Percentiles rank a stretch among this genome's conserved stretches.
Conservation (phyloP, 2,797 vertebrate genomes). For the Cryptoblepharus egeriae region DNA sequence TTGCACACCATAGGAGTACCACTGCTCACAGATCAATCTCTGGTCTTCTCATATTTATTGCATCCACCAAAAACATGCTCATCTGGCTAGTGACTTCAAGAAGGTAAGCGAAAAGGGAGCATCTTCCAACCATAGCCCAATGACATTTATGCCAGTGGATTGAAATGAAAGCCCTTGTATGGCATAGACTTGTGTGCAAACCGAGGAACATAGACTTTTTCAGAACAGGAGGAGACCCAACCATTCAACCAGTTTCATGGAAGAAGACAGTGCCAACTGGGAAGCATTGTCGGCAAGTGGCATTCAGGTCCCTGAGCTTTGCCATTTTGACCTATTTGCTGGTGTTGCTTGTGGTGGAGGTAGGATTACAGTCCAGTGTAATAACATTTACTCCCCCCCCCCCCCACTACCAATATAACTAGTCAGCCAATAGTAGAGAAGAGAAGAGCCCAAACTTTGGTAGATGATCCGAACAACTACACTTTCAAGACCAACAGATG, state of each 20-base stretch:
- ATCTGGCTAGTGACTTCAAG: conserved; percentile 9
- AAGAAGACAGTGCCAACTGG: background rate
- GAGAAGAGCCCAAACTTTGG: background rate
- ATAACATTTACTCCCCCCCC: background rate
- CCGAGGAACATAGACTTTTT: background rate
- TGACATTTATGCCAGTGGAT: background rate
- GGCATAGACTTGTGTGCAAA: background rate
- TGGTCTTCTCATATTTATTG: background rate
- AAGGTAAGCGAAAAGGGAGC: background rate
- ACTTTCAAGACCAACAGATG: background rate
- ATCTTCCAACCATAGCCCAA: background rate
- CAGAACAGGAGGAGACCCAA: background rate
- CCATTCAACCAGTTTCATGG: background rate
- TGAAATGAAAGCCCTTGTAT: background rate
- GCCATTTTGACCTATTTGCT: background rate
- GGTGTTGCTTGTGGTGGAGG: background rate
- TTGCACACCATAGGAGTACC: background rate
- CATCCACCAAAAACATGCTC: conserved; percentile 24
- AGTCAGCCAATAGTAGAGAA: background rate
- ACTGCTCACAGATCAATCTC: background rate
- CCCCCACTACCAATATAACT: background rate
- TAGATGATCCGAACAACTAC: no score
- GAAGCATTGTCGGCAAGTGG: background rate
- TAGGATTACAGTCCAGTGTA: background rate
- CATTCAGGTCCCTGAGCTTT: background rate